phyloP scores from a whole-genome alignment of 2,888 invertebrate species.

The Phorcus lineatus region DNA sequence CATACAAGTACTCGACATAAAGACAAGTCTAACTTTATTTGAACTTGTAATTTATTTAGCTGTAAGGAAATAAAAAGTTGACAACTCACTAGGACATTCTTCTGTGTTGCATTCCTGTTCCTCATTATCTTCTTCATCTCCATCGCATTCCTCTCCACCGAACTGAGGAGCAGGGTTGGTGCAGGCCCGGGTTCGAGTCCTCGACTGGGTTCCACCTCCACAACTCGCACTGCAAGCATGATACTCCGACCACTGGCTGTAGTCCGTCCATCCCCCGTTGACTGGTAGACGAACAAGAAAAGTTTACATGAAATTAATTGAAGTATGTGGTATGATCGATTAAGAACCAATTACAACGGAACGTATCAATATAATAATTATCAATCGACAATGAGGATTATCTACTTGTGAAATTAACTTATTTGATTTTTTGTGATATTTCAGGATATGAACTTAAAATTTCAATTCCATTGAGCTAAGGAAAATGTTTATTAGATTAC shows the following conservation, averaged over 20 bases:
- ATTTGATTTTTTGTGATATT: no score
- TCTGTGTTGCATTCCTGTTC: not conserved
- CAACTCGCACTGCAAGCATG: not conserved
- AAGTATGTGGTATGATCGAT: no score
- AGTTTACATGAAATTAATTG: no score
- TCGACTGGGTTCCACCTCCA: not conserved
- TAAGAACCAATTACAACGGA: no score
- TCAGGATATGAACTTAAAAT: no score
- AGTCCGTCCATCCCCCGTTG: slow-evolving; percentile 14
- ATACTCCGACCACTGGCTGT: not conserved
- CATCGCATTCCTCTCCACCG: slow-evolving; percentile 15
- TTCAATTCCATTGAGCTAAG: no score
- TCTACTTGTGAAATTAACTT: no score
- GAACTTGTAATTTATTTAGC: not conserved
- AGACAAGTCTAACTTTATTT: no score
- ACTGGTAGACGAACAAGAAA: not conserved
- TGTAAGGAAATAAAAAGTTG: not conserved
- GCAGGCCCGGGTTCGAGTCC: not conserved
- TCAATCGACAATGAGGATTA: not conserved
- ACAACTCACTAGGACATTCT: not conserved
- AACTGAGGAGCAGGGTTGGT: slow-evolving; percentile 18
- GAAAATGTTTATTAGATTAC: not conserved
- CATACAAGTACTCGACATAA: no score
- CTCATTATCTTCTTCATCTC: not conserved
- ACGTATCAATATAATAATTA: no score